phyloP scores from a whole-genome alignment of 2,797 vertebrate species.

The Chloroceryle amazona region DNA sequence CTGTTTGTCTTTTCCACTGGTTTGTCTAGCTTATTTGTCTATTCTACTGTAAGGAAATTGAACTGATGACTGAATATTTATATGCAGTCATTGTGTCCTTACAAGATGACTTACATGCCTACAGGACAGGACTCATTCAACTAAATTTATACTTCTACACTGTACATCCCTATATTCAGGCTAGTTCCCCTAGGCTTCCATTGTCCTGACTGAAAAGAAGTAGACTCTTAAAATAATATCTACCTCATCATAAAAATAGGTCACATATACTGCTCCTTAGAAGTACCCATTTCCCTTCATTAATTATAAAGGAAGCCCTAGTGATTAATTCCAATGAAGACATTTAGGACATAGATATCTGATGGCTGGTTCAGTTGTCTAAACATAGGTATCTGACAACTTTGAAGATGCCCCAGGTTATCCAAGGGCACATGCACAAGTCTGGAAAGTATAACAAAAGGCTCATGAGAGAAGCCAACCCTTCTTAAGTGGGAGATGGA shows the following conservation, averaged over 20 bases:
- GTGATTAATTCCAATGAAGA: slow-evolving; percentile 26
- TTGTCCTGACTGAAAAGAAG: slow-evolving; percentile 12
- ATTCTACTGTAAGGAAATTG: neutral
- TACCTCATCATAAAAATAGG: slow-evolving; percentile 1
- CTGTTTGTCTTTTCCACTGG: neutral
- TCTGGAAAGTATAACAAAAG: neutral
- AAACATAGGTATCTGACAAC: neutral
- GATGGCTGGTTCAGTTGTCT: neutral
- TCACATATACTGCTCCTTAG: neutral
- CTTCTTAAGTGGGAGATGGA: neutral
- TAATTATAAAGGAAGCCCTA: slow-evolving; percentile 13
- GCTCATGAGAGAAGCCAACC: neutral
- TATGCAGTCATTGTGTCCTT: neutral
- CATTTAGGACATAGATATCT: neutral
- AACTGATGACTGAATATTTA: neutral
- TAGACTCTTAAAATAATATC: slow-evolving; percentile 28
- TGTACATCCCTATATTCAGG: neutral
- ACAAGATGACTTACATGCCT: neutral
- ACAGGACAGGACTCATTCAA: neutral
- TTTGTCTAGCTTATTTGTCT: neutral
- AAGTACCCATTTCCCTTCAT: neutral
- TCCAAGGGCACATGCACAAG: neutral
- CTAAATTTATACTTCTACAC: slow-evolving; percentile 27
- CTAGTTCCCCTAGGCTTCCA: slow-evolving; percentile 23
- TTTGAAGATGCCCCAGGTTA: neutral